Percentiles rank a stretch among this genome's conserved stretches.
Evolutionary conservation across 1,140 invertebrate genomes (phyloP).

Genomic region (Hylaeus volcanicus): DNA sequence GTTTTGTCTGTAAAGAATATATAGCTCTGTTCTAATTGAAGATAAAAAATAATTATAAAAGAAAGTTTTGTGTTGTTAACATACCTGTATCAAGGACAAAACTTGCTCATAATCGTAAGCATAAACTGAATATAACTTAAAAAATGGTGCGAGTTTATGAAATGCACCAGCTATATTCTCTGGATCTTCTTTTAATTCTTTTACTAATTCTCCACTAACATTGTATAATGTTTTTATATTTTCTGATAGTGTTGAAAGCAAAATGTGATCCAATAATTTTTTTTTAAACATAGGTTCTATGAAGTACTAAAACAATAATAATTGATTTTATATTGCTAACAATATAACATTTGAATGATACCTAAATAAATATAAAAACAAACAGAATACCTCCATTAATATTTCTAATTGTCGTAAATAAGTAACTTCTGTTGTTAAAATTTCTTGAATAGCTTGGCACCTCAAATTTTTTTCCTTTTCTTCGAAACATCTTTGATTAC

Average conservation of each 20-base stretch:
- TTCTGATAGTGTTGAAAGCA: slow-evolving; percentile 84
- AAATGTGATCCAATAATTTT: slow-evolving; percentile 82
- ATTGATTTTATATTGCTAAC: background rate
- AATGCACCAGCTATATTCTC: slow-evolving; percentile 86
- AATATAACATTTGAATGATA: slow-evolving; percentile 17
- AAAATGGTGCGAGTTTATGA: slow-evolving; percentile 86
- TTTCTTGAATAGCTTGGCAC: slow-evolving; percentile 84
- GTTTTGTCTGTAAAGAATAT: slow-evolving; percentile 80
- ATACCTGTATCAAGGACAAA: slow-evolving; percentile 81
- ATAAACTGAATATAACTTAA: slow-evolving; percentile 90
- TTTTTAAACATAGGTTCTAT: slow-evolving; percentile 84
- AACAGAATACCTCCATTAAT: slow-evolving; percentile 82
- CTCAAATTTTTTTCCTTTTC: slow-evolving; percentile 79
- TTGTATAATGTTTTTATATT: slow-evolving; percentile 87
- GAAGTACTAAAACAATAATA: slow-evolving; percentile 82
- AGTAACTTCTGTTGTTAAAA: slow-evolving; percentile 86
- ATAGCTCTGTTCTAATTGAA: background rate
- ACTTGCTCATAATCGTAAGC: slow-evolving; percentile 87
- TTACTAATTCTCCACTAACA: slow-evolving; percentile 85
- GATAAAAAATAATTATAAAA: slow-evolving; percentile 6
- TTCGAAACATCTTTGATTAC: slow-evolving; percentile 75
- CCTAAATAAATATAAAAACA: slow-evolving; percentile 9
- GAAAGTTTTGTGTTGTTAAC: slow-evolving; percentile 16
- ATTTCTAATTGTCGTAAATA: slow-evolving; percentile 86
- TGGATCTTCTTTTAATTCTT: slow-evolving; percentile 83